Percentiles rank a stretch among this genome's conserved stretches.
Conservation (phyloP, 2,888 invertebrate genomes). For the Catocala sponsa region DNA sequence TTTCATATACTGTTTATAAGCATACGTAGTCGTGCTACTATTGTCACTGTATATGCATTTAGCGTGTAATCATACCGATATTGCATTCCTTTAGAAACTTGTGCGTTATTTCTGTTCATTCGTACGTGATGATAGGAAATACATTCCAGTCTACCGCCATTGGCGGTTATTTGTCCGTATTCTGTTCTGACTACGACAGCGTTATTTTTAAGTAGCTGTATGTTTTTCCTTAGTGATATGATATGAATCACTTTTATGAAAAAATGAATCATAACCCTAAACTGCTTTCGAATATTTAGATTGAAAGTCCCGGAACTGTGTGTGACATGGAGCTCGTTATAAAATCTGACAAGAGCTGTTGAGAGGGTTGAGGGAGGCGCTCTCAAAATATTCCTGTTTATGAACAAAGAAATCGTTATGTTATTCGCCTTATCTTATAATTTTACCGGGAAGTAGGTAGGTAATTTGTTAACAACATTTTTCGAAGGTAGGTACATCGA, state of each 20-base stretch:
- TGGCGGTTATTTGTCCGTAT: neutral
- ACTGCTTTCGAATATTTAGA: too few relatives aligned
- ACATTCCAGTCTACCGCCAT: slow-evolving; percentile 35
- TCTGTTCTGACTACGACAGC: too few relatives aligned
- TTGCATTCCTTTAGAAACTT: slow-evolving; percentile 17
- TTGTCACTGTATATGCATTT: slow-evolving; percentile 22
- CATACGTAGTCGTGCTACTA: slow-evolving; percentile 32
- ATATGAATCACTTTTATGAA: too few relatives aligned
- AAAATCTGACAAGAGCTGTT: too few relatives aligned
- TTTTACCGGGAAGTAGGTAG: slow-evolving; percentile 35
- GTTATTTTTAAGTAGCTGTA: too few relatives aligned
- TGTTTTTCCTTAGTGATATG: too few relatives aligned
- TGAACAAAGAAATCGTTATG: too few relatives aligned
- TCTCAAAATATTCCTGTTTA: too few relatives aligned
- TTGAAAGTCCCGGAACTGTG: too few relatives aligned
- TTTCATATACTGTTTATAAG: slow-evolving; percentile 36
- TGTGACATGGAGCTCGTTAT: too few relatives aligned
- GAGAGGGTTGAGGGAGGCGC: too few relatives aligned
- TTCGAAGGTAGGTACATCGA: slow-evolving; percentile 24
- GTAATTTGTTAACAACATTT: slow-evolving; percentile 32
- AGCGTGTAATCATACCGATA: slow-evolving; percentile 24
- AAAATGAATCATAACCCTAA: too few relatives aligned
- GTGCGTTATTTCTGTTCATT: slow-evolving; percentile 19
- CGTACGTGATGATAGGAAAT: slow-evolving; percentile 14
- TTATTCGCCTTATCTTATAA: neutral